A percentile compares a stretch with the other conserved stretches of the same genome.
Conservation (phyloP, 2,888 invertebrate genomes). For the Muschampia plurimacula region DNA sequence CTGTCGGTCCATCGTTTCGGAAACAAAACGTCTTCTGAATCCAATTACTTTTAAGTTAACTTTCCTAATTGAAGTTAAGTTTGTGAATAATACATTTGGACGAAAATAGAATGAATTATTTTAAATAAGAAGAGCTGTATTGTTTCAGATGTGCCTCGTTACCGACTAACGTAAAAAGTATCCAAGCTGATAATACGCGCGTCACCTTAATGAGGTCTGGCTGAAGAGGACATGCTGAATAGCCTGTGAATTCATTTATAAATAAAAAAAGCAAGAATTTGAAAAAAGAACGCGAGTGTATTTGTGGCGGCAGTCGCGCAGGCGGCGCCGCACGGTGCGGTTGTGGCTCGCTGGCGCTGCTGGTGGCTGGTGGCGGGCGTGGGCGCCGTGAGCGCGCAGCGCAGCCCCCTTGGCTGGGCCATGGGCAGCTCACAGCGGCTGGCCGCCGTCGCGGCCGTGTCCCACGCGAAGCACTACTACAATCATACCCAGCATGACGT, state of each 20-base stretch:
- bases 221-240: constrained; percentile 46
- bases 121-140: constrained; percentile 41
- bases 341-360: constrained; percentile 74
- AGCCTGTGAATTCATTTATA: constrained; percentile 38
- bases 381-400: constrained; percentile 72
- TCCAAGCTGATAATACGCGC: constrained; percentile 49
- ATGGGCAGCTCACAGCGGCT: constrained; percentile 89
- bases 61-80: constrained; percentile 46
- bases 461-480: constrained; percentile 74
- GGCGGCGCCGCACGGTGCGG: constrained; percentile 67
- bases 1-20: constrained; percentile 55
- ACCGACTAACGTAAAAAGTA: constrained; percentile 40
- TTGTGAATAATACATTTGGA: constrained; percentile 43
- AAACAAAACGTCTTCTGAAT: constrained; percentile 54
- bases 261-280: constrained; percentile 45
- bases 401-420: constrained; percentile 85
- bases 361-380: constrained; percentile 71
- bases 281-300: constrained; percentile 48
- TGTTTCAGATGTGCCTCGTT: constrained; percentile 63
- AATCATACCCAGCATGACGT: constrained; percentile 78
- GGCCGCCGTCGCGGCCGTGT: constrained; percentile 84
- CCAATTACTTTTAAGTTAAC: constrained; percentile 49
- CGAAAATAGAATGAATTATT: constrained; percentile 38
- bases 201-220: constrained; percentile 45
- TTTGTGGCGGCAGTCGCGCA: constrained; percentile 64